Evolutionary conservation across 2,797 vertebrate species (phyloP), one percentile per base, ranked within the genome.

Genomic region (Microcaecilia unicolor): DNA sequence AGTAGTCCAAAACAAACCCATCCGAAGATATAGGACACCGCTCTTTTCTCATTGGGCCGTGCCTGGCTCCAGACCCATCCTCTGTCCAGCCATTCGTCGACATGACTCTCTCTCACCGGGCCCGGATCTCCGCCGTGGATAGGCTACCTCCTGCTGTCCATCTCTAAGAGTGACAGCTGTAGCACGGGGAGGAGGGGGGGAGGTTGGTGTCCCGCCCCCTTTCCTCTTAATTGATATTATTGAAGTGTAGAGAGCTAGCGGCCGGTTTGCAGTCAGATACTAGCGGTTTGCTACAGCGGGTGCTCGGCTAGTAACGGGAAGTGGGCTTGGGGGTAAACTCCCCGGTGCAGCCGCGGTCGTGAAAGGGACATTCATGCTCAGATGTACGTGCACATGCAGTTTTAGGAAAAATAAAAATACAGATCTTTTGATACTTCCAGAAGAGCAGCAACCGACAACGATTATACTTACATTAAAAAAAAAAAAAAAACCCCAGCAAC

Each of bases 201-300:
- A n/a, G 3, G 7, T 28, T 6, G 21, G 32, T 59, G 70, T 71
- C 51, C 13, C 47, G 13, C 48, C 47, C 64, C 58, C 39, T 58
- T 58, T 73, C 74, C 63, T 78, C 79, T 63, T 66, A 65, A 80
- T 86, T 75, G 84, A 83, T 81, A 81, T 87, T 88, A 89, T 88
- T 88, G 84, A 84, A 83, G 86, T 67, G 83, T 74, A 73, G 72
- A n/a, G n/a, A 65, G 61, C 81, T 61, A 73, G 71, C 63, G 64
- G 59, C 54, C 22, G 53, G 57, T 62, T 59, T 78, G 79, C 77
- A 82, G 80, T 82, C 68, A 66, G 71, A 74, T 76, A 64, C 63
- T 78, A 60, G 72, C 78, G 76, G 58, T 76, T 76, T 72, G 78
- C 69, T 66, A 80, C n/a, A n/a, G n/a, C n/a, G n/a, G 66, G 61